These are phyloP conservation scores for Symphodus melops DNA, from an alignment of 2,113 vertebrate species.

Conservation along the genomic window DNA sequence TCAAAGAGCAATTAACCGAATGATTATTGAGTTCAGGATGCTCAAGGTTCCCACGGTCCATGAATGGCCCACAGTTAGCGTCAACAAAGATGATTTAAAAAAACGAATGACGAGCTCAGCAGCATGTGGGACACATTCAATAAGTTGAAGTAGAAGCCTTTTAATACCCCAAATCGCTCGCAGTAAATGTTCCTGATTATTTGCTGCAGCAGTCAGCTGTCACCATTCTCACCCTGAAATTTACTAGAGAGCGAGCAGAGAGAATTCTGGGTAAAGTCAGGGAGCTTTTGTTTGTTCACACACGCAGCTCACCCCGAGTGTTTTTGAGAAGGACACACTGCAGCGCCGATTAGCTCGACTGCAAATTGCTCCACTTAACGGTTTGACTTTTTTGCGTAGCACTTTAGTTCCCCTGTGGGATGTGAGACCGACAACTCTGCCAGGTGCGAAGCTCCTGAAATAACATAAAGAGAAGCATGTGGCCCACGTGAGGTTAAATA, in stretches of 20 bases:
- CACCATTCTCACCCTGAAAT: too few species aligned
- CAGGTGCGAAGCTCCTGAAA: conserved; percentile 24
- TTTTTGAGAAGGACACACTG: conserved; percentile 21
- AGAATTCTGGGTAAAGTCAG: too few species aligned
- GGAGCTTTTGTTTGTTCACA: too few species aligned
- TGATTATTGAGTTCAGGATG: neutral
- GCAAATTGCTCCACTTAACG: conserved; percentile 47
- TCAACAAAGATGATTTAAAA: neutral
- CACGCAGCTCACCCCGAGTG: too few species aligned
- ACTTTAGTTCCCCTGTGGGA: conserved; percentile 25
- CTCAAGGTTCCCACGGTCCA: neutral
- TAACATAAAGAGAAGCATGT: conserved; percentile 1
- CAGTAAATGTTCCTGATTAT: too few species aligned
- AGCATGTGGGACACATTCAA: conserved; percentile 1
- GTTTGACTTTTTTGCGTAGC: conserved; percentile 43
- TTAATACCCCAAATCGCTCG: too few species aligned
- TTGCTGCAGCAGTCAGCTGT: too few species aligned
- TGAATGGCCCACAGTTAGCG: neutral
- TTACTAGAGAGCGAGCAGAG: too few species aligned
- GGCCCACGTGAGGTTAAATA: neutral
- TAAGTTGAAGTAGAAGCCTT: neutral
- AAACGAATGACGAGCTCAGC: neutral
- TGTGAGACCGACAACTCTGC: conserved; percentile 9
- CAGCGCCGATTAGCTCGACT: neutral
- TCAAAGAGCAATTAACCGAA: neutral